Percentiles rank a stretch among this genome's conserved stretches.
phyloP scores from a whole-genome alignment of 2,113 vertebrate genomes.

The Syngnathus typhle region DNA sequence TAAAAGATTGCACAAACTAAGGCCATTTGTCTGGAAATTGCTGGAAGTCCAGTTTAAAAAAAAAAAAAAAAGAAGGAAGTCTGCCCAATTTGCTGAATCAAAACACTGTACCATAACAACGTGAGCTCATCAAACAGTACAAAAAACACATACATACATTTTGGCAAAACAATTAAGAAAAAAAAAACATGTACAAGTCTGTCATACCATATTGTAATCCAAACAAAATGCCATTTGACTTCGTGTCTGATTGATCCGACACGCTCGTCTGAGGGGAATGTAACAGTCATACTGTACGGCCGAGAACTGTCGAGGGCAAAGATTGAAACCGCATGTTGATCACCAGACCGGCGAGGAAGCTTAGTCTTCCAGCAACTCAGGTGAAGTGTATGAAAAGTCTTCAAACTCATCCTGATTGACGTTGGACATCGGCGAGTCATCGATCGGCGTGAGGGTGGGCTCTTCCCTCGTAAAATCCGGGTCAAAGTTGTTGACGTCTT shows the following conservation, averaged over 20 bases:
- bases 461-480: conserved; percentile 96
- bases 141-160: not conserved
- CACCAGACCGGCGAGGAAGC: not conserved
- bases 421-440: conserved; percentile 81
- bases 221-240: not conserved
- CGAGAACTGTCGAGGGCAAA: conserved; percentile 21
- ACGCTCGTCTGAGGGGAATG: conserved; percentile 30
- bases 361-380: conserved; percentile 68
- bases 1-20: conserved; percentile 45
- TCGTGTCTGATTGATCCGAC: conserved; percentile 3
- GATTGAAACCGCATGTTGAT: not conserved
- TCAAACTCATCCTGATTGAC: conserved; percentile 94
- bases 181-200: not conserved
- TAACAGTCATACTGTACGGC: conserved; percentile 19
- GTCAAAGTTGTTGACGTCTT: conserved; percentile 98
- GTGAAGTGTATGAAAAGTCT: conserved; percentile 89
- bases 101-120: conserved; percentile 4
- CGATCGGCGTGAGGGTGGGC: conserved; percentile 88
- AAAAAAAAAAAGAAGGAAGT: not conserved
- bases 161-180: not conserved
- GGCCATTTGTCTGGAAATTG: conserved; percentile 29
- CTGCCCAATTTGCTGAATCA: not conserved
- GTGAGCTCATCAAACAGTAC: conserved; percentile 5
- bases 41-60: not conserved
- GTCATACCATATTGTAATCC: not conserved